phyloP scores from a whole-genome alignment of 2,888 invertebrate genomes.

The Andrena haemorrhoa region DNA sequence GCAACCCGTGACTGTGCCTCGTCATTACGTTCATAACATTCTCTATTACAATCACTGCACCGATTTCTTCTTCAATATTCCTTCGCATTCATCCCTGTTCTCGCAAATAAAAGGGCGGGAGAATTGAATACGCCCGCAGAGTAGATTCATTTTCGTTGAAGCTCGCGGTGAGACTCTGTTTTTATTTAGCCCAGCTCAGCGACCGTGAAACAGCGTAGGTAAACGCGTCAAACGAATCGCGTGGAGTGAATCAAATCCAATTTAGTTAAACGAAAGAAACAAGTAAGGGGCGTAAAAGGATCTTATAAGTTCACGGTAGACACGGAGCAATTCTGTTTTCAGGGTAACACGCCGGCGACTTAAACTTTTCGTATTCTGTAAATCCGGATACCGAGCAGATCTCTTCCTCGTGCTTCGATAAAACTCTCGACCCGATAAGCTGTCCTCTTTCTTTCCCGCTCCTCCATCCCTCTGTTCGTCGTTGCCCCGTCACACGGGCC shows the following conservation, averaged over 20 bases:
- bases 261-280: conserved; percentile 46
- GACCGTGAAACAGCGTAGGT: not conserved
- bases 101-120: not conserved
- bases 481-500: conserved; percentile 10
- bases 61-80: not conserved
- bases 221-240: conserved; percentile 3
- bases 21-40: no score
- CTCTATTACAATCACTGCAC: no score
- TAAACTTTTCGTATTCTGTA: conserved; percentile 55
- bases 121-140: not conserved
- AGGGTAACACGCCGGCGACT: conserved; percentile 31
- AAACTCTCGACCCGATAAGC: conserved; percentile 58
- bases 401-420: conserved; percentile 46
- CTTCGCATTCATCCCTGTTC: not conserved
- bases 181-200: not conserved
- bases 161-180: not conserved
- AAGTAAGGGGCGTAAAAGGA: conserved; percentile 41
- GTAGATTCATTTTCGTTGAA: not conserved
- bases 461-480: not conserved
- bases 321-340: conserved; percentile 45
- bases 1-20: no score
- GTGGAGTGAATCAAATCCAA: conserved; percentile 29
- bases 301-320: conserved; percentile 42
- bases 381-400: conserved; percentile 51
- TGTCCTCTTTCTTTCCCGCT: conserved; percentile 15